Base-by-base conservation (phyloP, 2,113 vertebrate species). In the Otocyon megalotis region DNA sequence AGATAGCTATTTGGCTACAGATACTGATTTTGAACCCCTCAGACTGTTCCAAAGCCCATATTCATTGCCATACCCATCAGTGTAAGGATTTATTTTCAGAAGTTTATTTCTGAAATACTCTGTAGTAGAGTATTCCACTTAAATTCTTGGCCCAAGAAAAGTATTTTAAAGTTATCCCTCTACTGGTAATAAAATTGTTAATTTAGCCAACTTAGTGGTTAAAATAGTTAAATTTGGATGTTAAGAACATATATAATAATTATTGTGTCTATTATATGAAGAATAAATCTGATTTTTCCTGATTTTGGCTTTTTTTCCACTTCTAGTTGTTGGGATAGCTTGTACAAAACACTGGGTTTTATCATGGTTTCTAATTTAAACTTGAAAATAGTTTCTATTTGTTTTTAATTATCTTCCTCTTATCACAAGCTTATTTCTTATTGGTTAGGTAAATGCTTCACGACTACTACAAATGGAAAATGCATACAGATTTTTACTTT, bases 321-420 rank as follows among this genome's bases (percentile, higher is more conserved):
- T 84, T 76, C 14, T 71, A 56, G 14, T 83, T 89, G 63, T 72
- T 93, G 53, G 28, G 9, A 37, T 50, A 8, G 50, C 14, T 88
- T 86, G 6, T 28, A 80, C 53, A 93, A 77, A 88, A 88, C 28
- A 3, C 28, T 81, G 69, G 74, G 17, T 11, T 92, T 95, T 94
- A 32, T 95, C 8, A 54, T 93, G 60, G 24, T 48, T 92, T 97
- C 85, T 79, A 81, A 94, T 60, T 94, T 89, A 63, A 81, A 69
- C 26, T 54, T 93, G 58, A 87, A 95, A 82, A 81, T 43, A 88
- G 3, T 76, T 79, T 69, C 72, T 93, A 15, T 65, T 93, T 93
- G 15, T 80, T 94, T 88, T 56, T 74, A 88, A 96, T 97, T 96
- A 92, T 94, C 62, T 81, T 71, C 50, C 60, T 67, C 32, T 82